phyloP scores from a whole-genome alignment of 1,140 invertebrate genomes.

The Bombyx mandarina region DNA sequence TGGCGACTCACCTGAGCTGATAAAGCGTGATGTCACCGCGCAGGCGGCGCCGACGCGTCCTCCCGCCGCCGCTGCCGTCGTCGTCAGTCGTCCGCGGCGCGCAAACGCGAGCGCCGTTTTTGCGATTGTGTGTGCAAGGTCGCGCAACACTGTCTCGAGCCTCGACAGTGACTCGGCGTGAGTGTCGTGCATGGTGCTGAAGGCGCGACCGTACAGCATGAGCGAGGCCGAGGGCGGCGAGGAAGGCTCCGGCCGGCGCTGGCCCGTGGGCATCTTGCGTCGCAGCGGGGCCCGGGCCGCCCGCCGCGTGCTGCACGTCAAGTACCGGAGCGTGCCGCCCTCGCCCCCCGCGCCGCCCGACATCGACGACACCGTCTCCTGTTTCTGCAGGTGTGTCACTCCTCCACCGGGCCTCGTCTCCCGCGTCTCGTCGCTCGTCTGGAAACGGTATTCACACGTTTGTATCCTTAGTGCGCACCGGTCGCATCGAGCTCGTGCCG shows the following conservation, averaged over 20 bases:
- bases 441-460: not conserved
- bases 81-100: conserved; percentile 34
- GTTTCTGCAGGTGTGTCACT: conserved; percentile 77
- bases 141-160: conserved; percentile 6
- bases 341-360: conserved; percentile 49
- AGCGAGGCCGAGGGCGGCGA: conserved; percentile 23
- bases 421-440: not conserved
- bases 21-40: conserved; percentile 32
- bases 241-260: conserved; percentile 22
- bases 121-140: conserved; percentile 11
- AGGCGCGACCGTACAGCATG: conserved; percentile 22
- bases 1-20: conserved; percentile 23
- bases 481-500: not conserved
- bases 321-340: conserved; percentile 55
- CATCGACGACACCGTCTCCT: conserved; percentile 80
- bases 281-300: conserved; percentile 47
- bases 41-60: conserved; percentile 17
- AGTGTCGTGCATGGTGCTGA: conserved; percentile 21
- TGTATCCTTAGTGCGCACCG: not conserved
- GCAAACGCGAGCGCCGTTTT: conserved; percentile 35
- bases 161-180: conserved; percentile 3
- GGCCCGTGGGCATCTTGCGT: conserved; percentile 56
- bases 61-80: not conserved
- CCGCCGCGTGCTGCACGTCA: conserved; percentile 59
- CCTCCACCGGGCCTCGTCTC: not conserved